Conservation (phyloP, 1,140 invertebrate genomes). For the Eubasilissa regina region DNA sequence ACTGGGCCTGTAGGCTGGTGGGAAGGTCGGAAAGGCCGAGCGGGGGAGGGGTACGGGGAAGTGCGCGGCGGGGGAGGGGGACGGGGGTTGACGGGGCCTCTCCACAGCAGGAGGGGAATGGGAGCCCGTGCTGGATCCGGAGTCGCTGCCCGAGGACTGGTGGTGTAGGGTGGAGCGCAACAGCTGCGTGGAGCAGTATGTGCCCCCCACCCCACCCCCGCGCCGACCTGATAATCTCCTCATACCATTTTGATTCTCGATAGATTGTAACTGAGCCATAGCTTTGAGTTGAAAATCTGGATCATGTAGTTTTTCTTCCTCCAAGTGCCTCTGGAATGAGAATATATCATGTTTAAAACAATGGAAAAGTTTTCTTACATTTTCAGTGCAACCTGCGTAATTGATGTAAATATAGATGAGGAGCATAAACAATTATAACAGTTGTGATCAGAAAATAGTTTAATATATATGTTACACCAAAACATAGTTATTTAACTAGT, state of each 20-base stretch:
- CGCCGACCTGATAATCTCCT: slow-evolving; percentile 66
- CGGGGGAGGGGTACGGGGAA: slow-evolving; percentile 71
- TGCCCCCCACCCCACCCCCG: slow-evolving; percentile 67
- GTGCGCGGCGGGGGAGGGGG: slow-evolving; percentile 71
- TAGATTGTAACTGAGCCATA: slow-evolving; percentile 73
- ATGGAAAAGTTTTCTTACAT: too few species aligned
- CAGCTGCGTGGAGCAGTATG: slow-evolving; percentile 64
- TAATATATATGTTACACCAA: too few species aligned
- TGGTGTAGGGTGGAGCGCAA: slow-evolving; percentile 32
- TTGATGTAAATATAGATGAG: too few species aligned
- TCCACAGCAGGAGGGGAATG: slow-evolving; percentile 74
- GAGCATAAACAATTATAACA: too few species aligned
- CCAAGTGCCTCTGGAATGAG: slow-evolving; percentile 72
- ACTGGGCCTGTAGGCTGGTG: slow-evolving; percentile 51
- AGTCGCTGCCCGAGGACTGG: slow-evolving; percentile 75
- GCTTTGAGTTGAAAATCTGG: slow-evolving; percentile 70
- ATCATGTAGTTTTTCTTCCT: slow-evolving; percentile 72
- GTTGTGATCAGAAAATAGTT: too few species aligned
- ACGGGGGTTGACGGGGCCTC: slow-evolving; percentile 67
- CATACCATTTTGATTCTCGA: slow-evolving; percentile 73
- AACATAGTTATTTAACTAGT: too few species aligned
- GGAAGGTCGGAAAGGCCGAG: slow-evolving; percentile 65
- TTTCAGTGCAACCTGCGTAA: too few species aligned
- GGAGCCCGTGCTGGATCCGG: slow-evolving; percentile 73
- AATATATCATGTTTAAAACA: slow-evolving; percentile 29